Percentiles rank a stretch among this genome's conserved stretches.
These are phyloP conservation scores for Egretta garzetta DNA, from an alignment of 2,113 vertebrate genomes.

Conservation along the genomic window DNA sequence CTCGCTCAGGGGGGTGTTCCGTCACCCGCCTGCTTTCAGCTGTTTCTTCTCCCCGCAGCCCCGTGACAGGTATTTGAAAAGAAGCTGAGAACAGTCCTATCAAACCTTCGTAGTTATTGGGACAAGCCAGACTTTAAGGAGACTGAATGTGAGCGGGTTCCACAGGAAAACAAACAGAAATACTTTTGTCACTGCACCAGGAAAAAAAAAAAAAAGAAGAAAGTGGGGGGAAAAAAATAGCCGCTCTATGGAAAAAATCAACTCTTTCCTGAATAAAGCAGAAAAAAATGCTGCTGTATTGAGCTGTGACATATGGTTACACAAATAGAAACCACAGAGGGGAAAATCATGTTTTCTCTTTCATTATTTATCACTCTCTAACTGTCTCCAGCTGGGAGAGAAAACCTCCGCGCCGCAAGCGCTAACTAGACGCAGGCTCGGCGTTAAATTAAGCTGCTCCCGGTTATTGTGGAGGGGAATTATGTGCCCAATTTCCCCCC, in stretches of 20 bases:
- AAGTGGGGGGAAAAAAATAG: background rate
- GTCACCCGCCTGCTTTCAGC: background rate
- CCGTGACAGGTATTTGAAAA: slow-evolving; percentile 18
- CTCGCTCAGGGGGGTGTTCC: background rate
- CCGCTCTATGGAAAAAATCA: slow-evolving; percentile 76
- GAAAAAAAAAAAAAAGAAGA: too few species aligned
- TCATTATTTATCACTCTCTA: slow-evolving; percentile 89
- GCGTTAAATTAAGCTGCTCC: slow-evolving; percentile 43
- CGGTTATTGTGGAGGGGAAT: slow-evolving; percentile 62
- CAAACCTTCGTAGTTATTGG: background rate
- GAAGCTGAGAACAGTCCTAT: background rate
- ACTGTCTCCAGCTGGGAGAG: slow-evolving; percentile 89
- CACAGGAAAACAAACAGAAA: slow-evolving; percentile 53
- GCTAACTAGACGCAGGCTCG: slow-evolving; percentile 34
- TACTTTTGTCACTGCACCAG: background rate
- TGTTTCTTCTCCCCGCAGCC: slow-evolving; percentile 17
- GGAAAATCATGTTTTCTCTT: slow-evolving; percentile 87
- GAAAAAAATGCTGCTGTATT: slow-evolving; percentile 73
- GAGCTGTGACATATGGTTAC: slow-evolving; percentile 82
- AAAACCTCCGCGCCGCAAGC: slow-evolving; percentile 76
- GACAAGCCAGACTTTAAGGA: slow-evolving; percentile 24
- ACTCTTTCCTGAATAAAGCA: slow-evolving; percentile 76
- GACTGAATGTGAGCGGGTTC: background rate
- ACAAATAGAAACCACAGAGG: slow-evolving; percentile 84
- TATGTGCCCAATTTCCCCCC: slow-evolving; percentile 71